Conservation (phyloP, 2,113 vertebrate species). For the Brienomyrus brachyistius region DNA sequence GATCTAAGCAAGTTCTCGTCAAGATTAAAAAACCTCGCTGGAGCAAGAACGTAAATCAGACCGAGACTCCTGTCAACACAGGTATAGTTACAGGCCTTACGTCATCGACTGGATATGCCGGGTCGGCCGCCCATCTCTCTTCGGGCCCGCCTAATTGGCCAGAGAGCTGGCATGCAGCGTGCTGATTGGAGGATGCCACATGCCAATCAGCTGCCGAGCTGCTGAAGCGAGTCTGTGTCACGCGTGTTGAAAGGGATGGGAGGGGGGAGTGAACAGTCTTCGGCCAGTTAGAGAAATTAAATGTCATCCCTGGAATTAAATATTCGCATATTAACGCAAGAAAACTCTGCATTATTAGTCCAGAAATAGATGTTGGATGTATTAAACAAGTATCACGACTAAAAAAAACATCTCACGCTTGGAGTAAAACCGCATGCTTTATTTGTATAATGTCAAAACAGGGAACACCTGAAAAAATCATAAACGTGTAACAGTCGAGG, state of each 20-base stretch:
- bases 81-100: neutral
- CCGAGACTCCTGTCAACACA: neutral
- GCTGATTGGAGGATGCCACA: neutral
- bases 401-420: neutral
- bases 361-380: neutral
- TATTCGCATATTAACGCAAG: neutral
- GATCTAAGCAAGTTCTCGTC: neutral
- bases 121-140: neutral
- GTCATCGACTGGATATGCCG: slow-evolving; percentile 9
- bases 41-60: neutral
- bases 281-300: neutral
- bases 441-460: slow-evolving; percentile 1
- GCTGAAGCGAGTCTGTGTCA: neutral
- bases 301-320: neutral
- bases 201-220: neutral
- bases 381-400: neutral
- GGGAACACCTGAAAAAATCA: neutral
- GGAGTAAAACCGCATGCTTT: neutral
- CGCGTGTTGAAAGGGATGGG: neutral
- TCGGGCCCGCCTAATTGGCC: neutral
- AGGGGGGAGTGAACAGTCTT: neutral
- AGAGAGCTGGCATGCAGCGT: neutral
- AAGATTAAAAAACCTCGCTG: neutral
- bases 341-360: neutral
- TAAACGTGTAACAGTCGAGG: neutral